These are phyloP conservation scores for Pterocles burchelli DNA, from an alignment of 2,113 vertebrate genomes.

Conservation along the genomic window DNA sequence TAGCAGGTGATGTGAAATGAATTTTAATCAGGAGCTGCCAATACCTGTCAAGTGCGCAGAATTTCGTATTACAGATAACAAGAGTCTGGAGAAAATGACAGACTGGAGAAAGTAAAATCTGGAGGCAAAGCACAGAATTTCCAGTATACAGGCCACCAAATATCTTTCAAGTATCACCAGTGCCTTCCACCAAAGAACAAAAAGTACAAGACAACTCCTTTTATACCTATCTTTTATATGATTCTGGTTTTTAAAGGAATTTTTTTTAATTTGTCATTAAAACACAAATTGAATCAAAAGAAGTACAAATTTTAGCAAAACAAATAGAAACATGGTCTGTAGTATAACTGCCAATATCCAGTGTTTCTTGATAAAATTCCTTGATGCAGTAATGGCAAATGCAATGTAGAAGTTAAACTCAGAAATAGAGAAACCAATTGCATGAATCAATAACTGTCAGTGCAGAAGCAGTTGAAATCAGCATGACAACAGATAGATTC, in stretches of 20 bases:
- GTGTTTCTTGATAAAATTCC: not conserved
- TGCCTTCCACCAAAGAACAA: not conserved
- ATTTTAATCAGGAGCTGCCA: conserved; percentile 74
- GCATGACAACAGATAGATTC: not conserved
- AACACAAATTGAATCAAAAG: not conserved
- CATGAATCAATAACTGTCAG: not conserved
- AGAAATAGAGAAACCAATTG: not conserved
- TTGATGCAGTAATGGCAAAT: not conserved
- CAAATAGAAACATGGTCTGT: not conserved
- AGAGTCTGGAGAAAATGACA: conserved; percentile 55
- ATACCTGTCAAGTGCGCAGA: conserved; percentile 64
- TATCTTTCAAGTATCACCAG: not conserved
- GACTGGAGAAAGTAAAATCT: not conserved
- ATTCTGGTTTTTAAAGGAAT: not conserved
- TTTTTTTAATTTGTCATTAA: not conserved
- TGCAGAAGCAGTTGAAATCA: not conserved
- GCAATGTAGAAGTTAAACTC: not conserved
- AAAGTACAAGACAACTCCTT: not conserved
- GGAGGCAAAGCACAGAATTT: not conserved
- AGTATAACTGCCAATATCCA: not conserved
- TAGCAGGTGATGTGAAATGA: conserved; percentile 64
- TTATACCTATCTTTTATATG: not conserved
- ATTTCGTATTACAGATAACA: conserved; percentile 57
- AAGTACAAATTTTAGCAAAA: not conserved
- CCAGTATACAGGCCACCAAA: not conserved